Conservation (phyloP, 1,140 invertebrate genomes). For the Oryctes rhinoceros region DNA sequence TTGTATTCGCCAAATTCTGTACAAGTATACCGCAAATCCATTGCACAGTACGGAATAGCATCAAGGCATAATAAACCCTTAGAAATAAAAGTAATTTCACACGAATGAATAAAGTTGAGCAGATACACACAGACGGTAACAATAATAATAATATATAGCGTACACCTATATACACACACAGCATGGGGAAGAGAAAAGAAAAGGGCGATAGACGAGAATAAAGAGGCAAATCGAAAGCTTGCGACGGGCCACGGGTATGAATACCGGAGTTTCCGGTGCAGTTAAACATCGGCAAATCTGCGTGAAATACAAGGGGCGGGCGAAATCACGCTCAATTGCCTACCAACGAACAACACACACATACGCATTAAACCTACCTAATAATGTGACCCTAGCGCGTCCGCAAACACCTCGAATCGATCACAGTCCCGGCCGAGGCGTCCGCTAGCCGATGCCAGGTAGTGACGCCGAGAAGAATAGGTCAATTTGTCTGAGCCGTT, state of each 20-base stretch:
- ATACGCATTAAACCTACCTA: slow-evolving; percentile 21
- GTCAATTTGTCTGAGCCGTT: slow-evolving; percentile 41
- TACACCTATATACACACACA: neutral
- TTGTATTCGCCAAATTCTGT: too few relatives aligned
- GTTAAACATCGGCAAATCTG: slow-evolving; percentile 43
- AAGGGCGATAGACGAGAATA: slow-evolving; percentile 19
- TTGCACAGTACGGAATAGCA: neutral
- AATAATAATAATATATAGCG: slow-evolving; percentile 23
- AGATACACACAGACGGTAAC: neutral
- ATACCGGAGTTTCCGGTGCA: slow-evolving; percentile 39
- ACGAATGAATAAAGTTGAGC: slow-evolving; percentile 20
- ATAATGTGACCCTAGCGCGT: slow-evolving; percentile 22
- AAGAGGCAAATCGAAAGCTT: slow-evolving; percentile 23
- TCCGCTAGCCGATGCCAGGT: neutral
- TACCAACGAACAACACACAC: slow-evolving; percentile 20
- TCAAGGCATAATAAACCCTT: neutral
- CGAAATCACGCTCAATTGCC: slow-evolving; percentile 43
- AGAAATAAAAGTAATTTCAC: slow-evolving; percentile 38
- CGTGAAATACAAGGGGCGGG: slow-evolving; percentile 42
- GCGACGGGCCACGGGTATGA: slow-evolving; percentile 30
- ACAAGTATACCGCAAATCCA: neutral
- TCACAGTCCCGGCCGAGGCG: neutral
- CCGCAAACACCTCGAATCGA: neutral
- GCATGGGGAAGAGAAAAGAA: neutral
- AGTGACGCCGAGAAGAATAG: neutral